Conservation (phyloP, 2,113 vertebrate species). For the Bothrops jararaca region DNA sequence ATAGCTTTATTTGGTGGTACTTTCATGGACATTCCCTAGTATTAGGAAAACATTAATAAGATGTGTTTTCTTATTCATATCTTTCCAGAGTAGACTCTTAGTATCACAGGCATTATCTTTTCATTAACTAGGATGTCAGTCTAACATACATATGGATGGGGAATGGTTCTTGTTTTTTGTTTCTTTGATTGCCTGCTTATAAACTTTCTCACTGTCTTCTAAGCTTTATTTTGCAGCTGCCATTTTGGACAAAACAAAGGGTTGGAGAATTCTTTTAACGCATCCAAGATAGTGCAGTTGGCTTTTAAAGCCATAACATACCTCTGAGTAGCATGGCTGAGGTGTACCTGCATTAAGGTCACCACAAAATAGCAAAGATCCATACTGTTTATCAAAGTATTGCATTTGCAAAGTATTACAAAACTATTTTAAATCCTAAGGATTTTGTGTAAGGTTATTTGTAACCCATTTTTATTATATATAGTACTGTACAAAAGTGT, state of each 20-base stretch:
- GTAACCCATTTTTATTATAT: constrained; percentile 61
- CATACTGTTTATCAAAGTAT: constrained; percentile 14
- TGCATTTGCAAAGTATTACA: background rate
- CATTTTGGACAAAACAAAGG: background rate
- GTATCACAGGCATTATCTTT: background rate
- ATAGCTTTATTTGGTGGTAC: background rate
- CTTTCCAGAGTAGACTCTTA: background rate
- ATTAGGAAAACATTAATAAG: background rate
- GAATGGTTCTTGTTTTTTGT: background rate
- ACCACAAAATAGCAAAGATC: constrained; percentile 19
- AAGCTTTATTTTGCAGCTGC: constrained; percentile 32
- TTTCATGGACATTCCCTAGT: background rate
- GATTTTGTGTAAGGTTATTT: constrained; percentile 81
- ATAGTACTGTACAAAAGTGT: too few species aligned
- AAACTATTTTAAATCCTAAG: constrained; percentile 78
- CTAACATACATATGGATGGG: constrained; percentile 24
- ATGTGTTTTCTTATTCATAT: background rate
- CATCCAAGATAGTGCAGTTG: background rate
- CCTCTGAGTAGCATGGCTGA: background rate
- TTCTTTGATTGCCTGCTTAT: constrained; percentile 1
- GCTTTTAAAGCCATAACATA: background rate
- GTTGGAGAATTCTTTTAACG: background rate
- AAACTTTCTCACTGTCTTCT: constrained; percentile 8
- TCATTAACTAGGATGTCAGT: constrained; percentile 3
- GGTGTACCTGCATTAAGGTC: constrained; percentile 33